Conservation (phyloP, 2,888 invertebrate genomes). For the Thymelicus sylvestris region DNA sequence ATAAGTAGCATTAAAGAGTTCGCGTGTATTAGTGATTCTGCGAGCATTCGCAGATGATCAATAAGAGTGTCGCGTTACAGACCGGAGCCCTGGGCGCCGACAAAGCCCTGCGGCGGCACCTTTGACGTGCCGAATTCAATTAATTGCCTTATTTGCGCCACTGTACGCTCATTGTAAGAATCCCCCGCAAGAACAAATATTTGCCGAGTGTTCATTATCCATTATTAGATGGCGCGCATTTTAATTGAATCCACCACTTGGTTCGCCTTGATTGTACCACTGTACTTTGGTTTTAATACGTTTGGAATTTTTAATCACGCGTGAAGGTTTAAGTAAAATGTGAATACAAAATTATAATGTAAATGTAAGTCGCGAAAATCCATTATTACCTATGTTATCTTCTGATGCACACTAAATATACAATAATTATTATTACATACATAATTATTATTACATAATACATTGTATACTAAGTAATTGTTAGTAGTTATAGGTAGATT, state of each 20-base stretch:
- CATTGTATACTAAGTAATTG: too few species aligned
- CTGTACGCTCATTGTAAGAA: slow-evolving; percentile 70
- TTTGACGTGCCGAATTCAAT: slow-evolving; percentile 83
- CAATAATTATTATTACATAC: too few species aligned
- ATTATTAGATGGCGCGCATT: slow-evolving; percentile 72
- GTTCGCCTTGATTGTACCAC: slow-evolving; percentile 1
- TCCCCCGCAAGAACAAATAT: slow-evolving; percentile 82
- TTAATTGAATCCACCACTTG: slow-evolving; percentile 47
- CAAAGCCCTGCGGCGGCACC: slow-evolving; percentile 74
- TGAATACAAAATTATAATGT: too few species aligned
- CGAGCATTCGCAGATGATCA: slow-evolving; percentile 51
- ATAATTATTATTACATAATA: too few species aligned
- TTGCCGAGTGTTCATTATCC: slow-evolving; percentile 77
- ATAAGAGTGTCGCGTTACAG: slow-evolving; percentile 74
- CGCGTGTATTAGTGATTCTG: slow-evolving; percentile 53
- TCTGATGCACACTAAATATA: too few species aligned
- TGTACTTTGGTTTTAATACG: neutral
- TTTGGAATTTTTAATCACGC: too few species aligned
- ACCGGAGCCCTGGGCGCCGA: slow-evolving; percentile 63
- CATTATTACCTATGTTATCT: too few species aligned
- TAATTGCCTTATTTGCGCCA: slow-evolving; percentile 81
- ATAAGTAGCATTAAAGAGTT: slow-evolving; percentile 50
- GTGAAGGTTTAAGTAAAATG: too few species aligned
- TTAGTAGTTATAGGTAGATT: too few species aligned
- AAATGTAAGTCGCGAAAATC: too few species aligned